phyloP scores from a whole-genome alignment of 2,113 vertebrate species.

The Jaculus jaculus region DNA sequence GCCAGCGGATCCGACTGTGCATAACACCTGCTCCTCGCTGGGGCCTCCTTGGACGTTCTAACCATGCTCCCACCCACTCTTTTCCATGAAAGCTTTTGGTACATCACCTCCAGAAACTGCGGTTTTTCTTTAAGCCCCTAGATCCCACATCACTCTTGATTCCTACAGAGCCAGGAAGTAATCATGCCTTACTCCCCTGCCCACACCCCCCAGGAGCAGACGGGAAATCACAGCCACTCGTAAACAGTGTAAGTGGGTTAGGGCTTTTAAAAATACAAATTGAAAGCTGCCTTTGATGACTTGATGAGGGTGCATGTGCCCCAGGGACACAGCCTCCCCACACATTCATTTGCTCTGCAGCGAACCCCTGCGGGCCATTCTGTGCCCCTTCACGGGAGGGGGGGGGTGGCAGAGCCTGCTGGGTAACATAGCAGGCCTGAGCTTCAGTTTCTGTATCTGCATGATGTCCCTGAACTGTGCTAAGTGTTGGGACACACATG shows the following conservation, averaged over 20 bases:
- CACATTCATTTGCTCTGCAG: not conserved
- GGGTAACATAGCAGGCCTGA: fast-evolving
- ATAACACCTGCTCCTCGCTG: not conserved
- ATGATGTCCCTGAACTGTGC: not conserved
- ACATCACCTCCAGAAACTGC: not conserved
- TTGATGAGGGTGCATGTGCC: not conserved
- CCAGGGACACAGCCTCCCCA: not conserved
- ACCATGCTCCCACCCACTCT: not conserved
- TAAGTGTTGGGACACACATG: not conserved
- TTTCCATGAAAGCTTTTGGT: not conserved
- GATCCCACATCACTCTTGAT: not conserved
- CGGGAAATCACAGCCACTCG: not conserved
- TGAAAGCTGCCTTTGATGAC: not conserved
- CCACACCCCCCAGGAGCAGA: not conserved
- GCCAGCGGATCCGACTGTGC: not conserved
- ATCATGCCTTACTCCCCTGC: not conserved
- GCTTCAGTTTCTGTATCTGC: not conserved
- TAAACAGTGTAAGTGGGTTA: not conserved
- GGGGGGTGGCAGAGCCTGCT: not conserved
- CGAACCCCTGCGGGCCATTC: not conserved
- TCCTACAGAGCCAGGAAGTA: not conserved
- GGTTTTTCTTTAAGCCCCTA: not conserved
- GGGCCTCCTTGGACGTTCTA: not conserved
- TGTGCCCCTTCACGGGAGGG: not conserved
- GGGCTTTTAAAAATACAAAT: not conserved